Evolutionary conservation across 2,797 vertebrate species (phyloP).

Genomic region (Xerus rutilus): DNA sequence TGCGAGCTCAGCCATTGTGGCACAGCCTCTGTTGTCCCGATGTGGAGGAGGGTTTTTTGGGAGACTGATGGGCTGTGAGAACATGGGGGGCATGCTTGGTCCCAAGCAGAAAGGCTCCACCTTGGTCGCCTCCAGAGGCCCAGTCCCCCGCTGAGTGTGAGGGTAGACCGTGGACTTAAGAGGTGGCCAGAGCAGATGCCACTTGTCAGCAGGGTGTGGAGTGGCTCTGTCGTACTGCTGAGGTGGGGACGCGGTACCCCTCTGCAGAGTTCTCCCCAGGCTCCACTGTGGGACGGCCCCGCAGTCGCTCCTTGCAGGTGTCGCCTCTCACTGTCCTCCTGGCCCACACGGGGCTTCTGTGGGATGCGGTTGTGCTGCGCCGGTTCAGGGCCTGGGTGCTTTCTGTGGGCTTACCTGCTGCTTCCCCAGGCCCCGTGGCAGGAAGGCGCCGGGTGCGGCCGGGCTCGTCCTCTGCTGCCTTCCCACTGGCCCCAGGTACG

Average conservation of each 20-base stretch:
- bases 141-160: fast-evolving
- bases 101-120: not conserved
- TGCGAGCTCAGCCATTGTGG: not conserved
- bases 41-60: not conserved
- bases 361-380: not conserved
- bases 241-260: not conserved
- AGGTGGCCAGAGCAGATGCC: fast-evolving
- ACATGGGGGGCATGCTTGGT: not conserved
- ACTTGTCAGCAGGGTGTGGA: too few relatives aligned
- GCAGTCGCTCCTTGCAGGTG: not conserved
- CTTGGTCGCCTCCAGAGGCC: fast-evolving
- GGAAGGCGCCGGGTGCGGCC: not conserved
- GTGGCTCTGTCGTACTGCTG: not conserved
- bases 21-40: not conserved
- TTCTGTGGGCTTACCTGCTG: not conserved
- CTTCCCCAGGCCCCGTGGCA: fast-evolving
- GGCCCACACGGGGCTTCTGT: fast-evolving
- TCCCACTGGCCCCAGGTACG: not conserved
- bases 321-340: not conserved
- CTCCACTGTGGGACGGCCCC: not conserved
- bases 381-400: fast-evolving
- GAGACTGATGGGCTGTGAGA: too few relatives aligned
- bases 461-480: fast-evolving
- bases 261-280: not conserved
- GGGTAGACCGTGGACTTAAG: fast-evolving